Conservation (phyloP, 2,113 vertebrate genomes). For the Aepyceros melampus region DNA sequence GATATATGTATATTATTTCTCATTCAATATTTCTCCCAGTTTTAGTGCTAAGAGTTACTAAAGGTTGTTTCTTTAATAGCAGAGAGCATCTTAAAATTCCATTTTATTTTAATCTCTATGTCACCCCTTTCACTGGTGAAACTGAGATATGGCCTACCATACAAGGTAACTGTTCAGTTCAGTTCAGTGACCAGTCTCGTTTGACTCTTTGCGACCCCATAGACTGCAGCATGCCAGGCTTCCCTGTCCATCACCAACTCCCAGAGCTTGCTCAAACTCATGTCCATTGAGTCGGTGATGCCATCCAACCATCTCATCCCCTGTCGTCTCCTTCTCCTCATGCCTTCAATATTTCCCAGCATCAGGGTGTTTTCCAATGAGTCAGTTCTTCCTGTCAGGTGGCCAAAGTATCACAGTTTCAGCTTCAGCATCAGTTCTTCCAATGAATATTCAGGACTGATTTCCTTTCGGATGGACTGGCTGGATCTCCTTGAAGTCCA, state of each 20-base stretch:
- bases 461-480: fast-evolving
- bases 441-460: neutral
- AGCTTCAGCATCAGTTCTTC: neutral
- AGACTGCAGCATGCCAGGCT: neutral
- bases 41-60: neutral
- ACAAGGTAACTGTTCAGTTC: neutral
- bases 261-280: neutral
- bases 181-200: neutral
- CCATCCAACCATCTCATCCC: neutral
- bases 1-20: neutral
- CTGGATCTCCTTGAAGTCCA: neutral
- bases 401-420: neutral
- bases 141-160: neutral
- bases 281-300: neutral
- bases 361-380: neutral
- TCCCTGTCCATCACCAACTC: neutral
- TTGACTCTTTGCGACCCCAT: neutral
- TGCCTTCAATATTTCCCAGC: neutral
- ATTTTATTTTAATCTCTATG: neutral
- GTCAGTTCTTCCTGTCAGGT: neutral
- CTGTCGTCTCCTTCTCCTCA: neutral
- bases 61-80: neutral
- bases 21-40: neutral
- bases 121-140: neutral
- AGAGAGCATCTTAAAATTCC: neutral